These are phyloP conservation scores for Zaprionus nigranus DNA, from an alignment of 1,140 invertebrate genomes.

Conservation along the genomic window DNA sequence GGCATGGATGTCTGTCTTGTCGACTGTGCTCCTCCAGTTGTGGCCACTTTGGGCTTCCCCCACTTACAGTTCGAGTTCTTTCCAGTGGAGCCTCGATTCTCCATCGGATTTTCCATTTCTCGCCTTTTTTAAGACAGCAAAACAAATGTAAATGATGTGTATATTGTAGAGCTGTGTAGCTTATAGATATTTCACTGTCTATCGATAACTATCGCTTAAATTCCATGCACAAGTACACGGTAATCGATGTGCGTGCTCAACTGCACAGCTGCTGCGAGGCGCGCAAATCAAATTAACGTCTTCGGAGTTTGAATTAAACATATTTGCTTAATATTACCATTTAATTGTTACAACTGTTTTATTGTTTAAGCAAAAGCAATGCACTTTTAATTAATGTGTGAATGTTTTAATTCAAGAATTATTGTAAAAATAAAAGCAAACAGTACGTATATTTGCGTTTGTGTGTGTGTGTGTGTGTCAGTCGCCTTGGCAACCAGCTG, in stretches of 20 bases:
- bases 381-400: neutral
- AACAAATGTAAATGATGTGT: slow-evolving; percentile 17
- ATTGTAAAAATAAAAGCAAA: neutral
- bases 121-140: neutral
- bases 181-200: neutral
- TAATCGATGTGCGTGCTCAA: neutral
- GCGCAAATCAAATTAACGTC: neutral
- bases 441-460: neutral
- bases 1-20: neutral
- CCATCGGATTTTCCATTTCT: slow-evolving; percentile 17
- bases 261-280: neutral
- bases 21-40: neutral
- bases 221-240: neutral
- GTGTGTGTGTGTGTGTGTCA: neutral
- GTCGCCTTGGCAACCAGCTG: neutral
- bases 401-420: no score
- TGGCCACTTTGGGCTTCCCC: neutral
- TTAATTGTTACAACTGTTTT: neutral
- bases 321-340: neutral
- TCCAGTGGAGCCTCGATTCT: slow-evolving; percentile 11
- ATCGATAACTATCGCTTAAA: slow-evolving; percentile 3
- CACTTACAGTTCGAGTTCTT: slow-evolving; percentile 21
- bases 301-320: neutral
- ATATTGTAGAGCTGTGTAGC: slow-evolving; percentile 4
- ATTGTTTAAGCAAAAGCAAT: neutral